Evolutionary conservation across 2,797 vertebrate genomes (phyloP), one percentile per base, ranked within the genome.

Genomic region (Buphagus erythrorhynchus): DNA sequence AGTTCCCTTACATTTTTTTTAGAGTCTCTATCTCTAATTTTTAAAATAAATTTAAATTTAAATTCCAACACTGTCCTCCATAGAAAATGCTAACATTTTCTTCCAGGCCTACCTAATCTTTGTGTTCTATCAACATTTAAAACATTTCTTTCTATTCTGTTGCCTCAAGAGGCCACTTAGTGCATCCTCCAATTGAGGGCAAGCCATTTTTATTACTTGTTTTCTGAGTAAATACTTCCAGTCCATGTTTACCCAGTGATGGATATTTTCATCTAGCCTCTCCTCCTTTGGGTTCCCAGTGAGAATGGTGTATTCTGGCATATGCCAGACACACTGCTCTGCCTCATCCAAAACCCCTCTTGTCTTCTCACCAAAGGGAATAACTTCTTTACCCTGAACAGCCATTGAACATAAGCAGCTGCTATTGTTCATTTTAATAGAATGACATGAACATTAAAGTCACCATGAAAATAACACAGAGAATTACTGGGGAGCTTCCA

Each of bases 181-280:
- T 74, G 22, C 29, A 46, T 72, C 35, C 66, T 81, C 42, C 25
- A 68, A 29, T 62, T 77, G 29, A 94, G 24, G 21, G 6, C 29
- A 93, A 67, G 38, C 4, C 49, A 38, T 61, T 86, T 77, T 77
- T 74, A 57, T 65, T 46, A 21, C 2, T 86, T 84, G 22, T 58
- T 84, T 90, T 93, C 73, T 18, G 11, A 93, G 42, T 90, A 93
- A 90, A 75, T 90, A 84, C 51, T 94, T 88, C 58, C 42, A 90
- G 42, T 28, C 6, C 8, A 7, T 61, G 63, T 92, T 92, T 88
- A 12, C 13, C 19, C n/a, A 31, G 45, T 58, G 78, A 19, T 1
- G 4, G 67, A 19, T 38, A 49, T 78, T 90, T 92, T 82, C 57
- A 83, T 29, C 9, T 24, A 40, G 42, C 38, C 19, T 54, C 25